These are phyloP conservation scores for Tarsius wallacei DNA, from an alignment of 2,797 vertebrate species.

Conservation along the genomic window DNA sequence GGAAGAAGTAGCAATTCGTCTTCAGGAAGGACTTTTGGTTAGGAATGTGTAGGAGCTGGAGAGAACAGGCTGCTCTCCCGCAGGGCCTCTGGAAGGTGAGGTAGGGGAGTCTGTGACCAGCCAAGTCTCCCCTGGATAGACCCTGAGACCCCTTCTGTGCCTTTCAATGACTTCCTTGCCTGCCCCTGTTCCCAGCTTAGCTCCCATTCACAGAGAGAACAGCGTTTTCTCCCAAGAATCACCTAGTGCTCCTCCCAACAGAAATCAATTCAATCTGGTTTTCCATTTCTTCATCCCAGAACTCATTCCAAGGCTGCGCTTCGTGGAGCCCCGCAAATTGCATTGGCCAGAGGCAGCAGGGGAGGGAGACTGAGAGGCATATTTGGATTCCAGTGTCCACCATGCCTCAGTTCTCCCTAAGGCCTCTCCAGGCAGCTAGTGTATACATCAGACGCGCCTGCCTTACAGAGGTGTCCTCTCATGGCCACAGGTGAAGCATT, in stretches of 20 bases:
- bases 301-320: conserved; percentile 79
- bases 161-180: conserved; percentile 16
- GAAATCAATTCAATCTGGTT: conserved; percentile 72
- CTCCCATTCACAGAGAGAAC: conserved; percentile 45
- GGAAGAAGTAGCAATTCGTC: conserved; percentile 32
- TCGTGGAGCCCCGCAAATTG: conserved; percentile 76
- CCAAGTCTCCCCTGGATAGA: neutral
- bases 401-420: conserved; percentile 26
- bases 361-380: neutral
- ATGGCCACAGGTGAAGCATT: neutral
- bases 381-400: conserved; percentile 62
- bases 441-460: conserved; percentile 24
- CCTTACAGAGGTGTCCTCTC: neutral
- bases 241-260: conserved; percentile 54
- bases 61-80: neutral
- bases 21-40: conserved; percentile 47
- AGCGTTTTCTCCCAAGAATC: conserved; percentile 71
- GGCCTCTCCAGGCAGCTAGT: conserved; percentile 39
- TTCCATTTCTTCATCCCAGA: conserved; percentile 79
- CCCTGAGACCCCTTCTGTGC: neutral
- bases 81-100: neutral
- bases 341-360: conserved; percentile 70
- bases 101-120: neutral
- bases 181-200: conserved; percentile 1
- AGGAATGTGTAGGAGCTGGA: neutral